Evolutionary conservation across 92 coral and sea anemone genomes (phyloP).

Genomic region (Palythoa grandiflora): DNA sequence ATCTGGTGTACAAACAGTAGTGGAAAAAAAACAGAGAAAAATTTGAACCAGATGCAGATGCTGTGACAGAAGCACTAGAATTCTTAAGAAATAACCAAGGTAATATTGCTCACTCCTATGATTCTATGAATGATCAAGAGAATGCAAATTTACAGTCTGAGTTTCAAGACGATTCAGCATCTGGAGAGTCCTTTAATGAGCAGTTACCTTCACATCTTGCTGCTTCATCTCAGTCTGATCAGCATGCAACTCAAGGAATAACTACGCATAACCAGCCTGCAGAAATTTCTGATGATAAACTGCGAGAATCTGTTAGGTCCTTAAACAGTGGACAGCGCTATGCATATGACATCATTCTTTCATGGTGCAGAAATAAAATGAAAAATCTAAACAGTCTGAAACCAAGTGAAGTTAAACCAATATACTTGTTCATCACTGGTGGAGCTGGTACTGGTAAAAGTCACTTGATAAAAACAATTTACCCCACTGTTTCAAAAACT

Average conservation of each 20-base stretch:
- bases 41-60: conserved; percentile 77
- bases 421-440: conserved; percentile 60
- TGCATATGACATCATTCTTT: conserved; percentile 32
- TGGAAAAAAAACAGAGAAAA: conserved; percentile 46
- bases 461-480: conserved; percentile 58
- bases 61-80: conserved; percentile 69
- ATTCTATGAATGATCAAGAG: conserved; percentile 73
- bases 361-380: conserved; percentile 61
- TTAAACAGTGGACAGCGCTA: no score
- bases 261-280: no score
- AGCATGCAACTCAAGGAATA: not conserved
- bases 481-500: conserved; percentile 47
- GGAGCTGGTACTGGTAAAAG: conserved; percentile 62
- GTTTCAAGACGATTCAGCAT: conserved; percentile 33
- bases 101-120: conserved; percentile 51
- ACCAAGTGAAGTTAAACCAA: conserved; percentile 29
- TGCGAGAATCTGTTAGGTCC: no score
- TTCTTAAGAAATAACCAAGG: conserved; percentile 58
- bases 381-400: conserved; percentile 32
- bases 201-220: conserved; percentile 53
- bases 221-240: not conserved
- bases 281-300: no score
- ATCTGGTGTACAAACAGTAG: conserved; percentile 60
- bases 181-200: conserved; percentile 59
- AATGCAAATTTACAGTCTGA: conserved; percentile 50